Percentiles rank a stretch among this genome's conserved stretches.
Conservation (phyloP, 2,797 vertebrate species). For the Podarcis siculus region DNA sequence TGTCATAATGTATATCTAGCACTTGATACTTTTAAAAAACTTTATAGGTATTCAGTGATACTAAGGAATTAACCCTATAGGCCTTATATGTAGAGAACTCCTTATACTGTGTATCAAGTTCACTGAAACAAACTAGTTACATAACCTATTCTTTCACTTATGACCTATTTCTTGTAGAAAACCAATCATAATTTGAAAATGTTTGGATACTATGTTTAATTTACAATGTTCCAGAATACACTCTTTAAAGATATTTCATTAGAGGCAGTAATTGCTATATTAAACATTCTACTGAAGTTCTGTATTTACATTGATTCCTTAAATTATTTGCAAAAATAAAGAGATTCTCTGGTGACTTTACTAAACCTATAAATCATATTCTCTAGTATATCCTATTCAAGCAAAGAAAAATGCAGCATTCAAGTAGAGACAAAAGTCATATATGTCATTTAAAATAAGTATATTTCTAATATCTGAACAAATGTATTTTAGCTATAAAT, state of each 20-base stretch:
- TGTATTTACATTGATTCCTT: slow-evolving; percentile 9
- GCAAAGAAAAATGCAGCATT: background rate
- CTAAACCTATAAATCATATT: slow-evolving; percentile 24
- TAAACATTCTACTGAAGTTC: background rate
- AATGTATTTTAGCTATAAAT: background rate
- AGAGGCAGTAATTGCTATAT: background rate
- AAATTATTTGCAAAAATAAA: background rate
- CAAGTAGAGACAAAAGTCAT: background rate
- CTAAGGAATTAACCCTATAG: background rate
- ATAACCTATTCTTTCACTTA: slow-evolving; percentile 65
- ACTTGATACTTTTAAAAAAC: background rate
- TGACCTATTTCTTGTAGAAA: slow-evolving; percentile 52
- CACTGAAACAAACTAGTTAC: slow-evolving; percentile 57
- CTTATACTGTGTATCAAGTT: slow-evolving; percentile 60
- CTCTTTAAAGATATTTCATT: background rate
- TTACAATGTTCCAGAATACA: background rate
- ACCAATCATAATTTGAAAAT: slow-evolving; percentile 24
- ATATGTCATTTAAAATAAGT: background rate
- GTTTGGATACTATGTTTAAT: background rate
- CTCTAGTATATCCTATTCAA: background rate
- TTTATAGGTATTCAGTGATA: background rate
- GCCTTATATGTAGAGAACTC: background rate
- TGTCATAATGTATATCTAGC: background rate
- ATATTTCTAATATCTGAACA: background rate
- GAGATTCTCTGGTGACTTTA: accelerated